Conservation (phyloP, 2,888 invertebrate genomes). For the Cephonodes hylas region DNA sequence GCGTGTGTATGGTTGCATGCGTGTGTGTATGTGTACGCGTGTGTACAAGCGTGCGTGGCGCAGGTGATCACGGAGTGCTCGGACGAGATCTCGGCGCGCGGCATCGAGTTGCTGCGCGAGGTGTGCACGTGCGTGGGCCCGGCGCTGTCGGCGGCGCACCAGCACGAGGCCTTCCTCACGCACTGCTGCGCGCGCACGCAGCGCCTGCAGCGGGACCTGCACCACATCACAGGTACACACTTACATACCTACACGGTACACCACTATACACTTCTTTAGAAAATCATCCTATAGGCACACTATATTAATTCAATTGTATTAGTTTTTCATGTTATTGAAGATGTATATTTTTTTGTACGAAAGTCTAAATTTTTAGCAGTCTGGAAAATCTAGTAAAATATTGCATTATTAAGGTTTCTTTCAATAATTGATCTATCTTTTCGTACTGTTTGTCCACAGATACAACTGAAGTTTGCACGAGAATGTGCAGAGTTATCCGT, state of each 20-base stretch:
- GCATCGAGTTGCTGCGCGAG: constrained; percentile 94
- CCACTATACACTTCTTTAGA: too few species aligned
- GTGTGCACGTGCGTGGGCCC: constrained; percentile 97
- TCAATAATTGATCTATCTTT: background rate
- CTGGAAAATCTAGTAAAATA: too few species aligned
- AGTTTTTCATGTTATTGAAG: background rate
- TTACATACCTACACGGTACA: background rate
- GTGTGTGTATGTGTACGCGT: background rate
- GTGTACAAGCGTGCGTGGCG: background rate
- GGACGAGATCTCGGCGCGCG: constrained; percentile 95
- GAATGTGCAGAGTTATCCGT: constrained; percentile 96
- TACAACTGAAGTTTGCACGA: constrained; percentile 66
- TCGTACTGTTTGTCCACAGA: too few species aligned
- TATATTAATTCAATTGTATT: too few species aligned
- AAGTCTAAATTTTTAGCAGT: too few species aligned
- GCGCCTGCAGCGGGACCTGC: constrained; percentile 91
- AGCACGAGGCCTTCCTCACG: constrained; percentile 95
- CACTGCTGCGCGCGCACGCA: constrained; percentile 95
- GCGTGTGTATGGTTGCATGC: background rate
- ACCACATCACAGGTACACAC: constrained; percentile 61
- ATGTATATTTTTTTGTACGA: background rate
- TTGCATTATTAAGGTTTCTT: too few species aligned
- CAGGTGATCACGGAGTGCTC: constrained; percentile 93
- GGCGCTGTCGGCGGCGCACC: constrained; percentile 88
- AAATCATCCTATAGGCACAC: too few species aligned